phyloP scores from a whole-genome alignment of 2,888 invertebrate species.

The Neoitamus cyanurus region DNA sequence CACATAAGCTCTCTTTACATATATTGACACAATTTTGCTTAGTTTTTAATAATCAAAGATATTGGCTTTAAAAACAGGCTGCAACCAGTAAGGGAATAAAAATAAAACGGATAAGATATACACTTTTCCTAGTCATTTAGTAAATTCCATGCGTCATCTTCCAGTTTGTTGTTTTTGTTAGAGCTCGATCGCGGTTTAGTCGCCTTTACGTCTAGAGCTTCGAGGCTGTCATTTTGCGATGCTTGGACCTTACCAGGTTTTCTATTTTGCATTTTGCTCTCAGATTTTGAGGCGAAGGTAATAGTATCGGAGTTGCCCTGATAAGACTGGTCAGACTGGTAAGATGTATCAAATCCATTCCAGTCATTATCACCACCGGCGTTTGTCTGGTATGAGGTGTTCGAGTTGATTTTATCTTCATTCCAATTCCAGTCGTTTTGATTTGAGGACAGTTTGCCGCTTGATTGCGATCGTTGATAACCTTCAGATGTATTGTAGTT shows the following conservation, averaged over 20 bases:
- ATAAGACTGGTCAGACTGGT: conserved; percentile 44
- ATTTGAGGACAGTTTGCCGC: conserved; percentile 56
- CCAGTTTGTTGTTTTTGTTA: conserved; percentile 67
- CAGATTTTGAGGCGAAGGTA: conserved; percentile 53
- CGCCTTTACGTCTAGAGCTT: conserved; percentile 64
- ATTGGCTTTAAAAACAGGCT: conserved; percentile 7
- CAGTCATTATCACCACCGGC: conserved; percentile 60
- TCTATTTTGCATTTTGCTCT: conserved; percentile 54
- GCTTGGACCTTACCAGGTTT: conserved; percentile 59
- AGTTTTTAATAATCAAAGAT: conserved; percentile 11
- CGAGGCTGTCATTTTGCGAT: conserved; percentile 62
- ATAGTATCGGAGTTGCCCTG: conserved; percentile 11
- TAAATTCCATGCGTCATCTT: conserved; percentile 73
- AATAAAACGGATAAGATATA: conserved; percentile 17
- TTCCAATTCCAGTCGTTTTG: conserved; percentile 64
- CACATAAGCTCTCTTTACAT: conserved; percentile 16
- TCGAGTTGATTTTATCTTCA: conserved; percentile 54
- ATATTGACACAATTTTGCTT: conserved; percentile 32
- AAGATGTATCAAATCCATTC: conserved; percentile 62
- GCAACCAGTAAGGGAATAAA: conserved; percentile 6
- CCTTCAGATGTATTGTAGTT: conserved; percentile 49
- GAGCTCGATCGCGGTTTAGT: conserved; percentile 57
- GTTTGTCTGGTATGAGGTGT: conserved; percentile 59
- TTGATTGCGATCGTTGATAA: conserved; percentile 65
- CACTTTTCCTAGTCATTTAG: conserved; percentile 68